Percentiles rank a stretch among this genome's conserved stretches.
Evolutionary conservation across 2,113 vertebrate species (phyloP).

Genomic region (Ivindomyrus marchei): DNA sequence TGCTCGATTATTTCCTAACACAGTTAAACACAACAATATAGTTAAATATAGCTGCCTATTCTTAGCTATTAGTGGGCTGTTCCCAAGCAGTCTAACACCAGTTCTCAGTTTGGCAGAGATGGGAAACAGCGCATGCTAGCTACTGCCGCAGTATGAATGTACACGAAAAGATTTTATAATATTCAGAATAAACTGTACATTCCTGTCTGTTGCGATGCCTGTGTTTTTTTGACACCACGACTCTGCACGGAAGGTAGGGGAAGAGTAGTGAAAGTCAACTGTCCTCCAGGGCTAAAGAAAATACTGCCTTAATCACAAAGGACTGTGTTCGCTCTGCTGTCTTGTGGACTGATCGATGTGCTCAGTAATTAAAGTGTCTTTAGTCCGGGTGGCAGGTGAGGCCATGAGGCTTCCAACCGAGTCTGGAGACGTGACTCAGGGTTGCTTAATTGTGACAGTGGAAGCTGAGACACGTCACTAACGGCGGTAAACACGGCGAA

Average conservation of each 20-base stretch:
- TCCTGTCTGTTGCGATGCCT: background rate
- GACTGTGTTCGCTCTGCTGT: background rate
- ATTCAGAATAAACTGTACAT: background rate
- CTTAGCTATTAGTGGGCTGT: background rate
- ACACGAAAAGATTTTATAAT: background rate
- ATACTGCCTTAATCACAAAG: background rate
- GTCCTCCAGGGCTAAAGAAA: background rate
- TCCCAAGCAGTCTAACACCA: background rate
- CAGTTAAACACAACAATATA: background rate
- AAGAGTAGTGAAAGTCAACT: background rate
- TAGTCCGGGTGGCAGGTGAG: background rate
- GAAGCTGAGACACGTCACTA: background rate
- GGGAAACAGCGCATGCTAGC: background rate
- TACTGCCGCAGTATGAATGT: background rate
- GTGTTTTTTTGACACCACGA: background rate
- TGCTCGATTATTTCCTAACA: background rate
- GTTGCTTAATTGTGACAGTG: background rate
- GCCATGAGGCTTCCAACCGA: background rate
- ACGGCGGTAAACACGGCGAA: background rate
- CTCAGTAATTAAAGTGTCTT: background rate
- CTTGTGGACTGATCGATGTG: background rate
- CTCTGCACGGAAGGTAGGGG: background rate
- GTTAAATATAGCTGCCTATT: slow-evolving; percentile 1
- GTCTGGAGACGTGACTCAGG: background rate
- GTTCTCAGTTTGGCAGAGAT: background rate